Percentiles rank a stretch among this genome's conserved stretches.
Evolutionary conservation across 2,888 invertebrate genomes (phyloP).

Genomic region (Monochamus alternatus): DNA sequence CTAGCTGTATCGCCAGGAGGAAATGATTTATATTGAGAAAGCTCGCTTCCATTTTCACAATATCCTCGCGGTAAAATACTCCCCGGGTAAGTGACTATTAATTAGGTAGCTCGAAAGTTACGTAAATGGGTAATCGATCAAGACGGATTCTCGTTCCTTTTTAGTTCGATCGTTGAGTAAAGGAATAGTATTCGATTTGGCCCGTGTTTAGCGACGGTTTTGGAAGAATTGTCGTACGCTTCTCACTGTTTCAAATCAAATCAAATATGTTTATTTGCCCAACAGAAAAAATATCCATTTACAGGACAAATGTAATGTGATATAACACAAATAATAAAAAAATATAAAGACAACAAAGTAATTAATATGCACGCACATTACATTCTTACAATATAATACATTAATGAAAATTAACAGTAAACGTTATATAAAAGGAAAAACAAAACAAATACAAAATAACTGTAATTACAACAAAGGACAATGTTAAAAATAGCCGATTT

Average conservation of each 20-base stretch:
- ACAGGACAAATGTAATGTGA: no score
- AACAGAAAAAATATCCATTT: no score
- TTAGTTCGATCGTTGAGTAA: neutral
- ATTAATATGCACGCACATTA: no score
- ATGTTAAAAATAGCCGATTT: no score
- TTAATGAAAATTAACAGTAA: no score
- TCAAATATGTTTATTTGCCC: no score
- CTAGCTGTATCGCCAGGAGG: constrained; percentile 8
- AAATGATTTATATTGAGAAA: constrained; percentile 24
- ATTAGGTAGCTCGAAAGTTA: neutral
- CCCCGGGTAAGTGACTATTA: constrained; percentile 15
- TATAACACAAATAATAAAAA: no score
- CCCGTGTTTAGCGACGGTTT: neutral
- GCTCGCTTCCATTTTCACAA: constrained; percentile 15
- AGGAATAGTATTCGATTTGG: neutral
- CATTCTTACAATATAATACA: no score
- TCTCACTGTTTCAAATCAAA: neutral
- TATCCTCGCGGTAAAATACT: constrained; percentile 13
- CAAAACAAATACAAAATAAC: no score
- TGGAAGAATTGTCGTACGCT: neutral
- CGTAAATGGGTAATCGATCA: neutral
- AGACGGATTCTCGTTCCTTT: neutral
- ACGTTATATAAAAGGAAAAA: no score
- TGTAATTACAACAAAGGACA: no score
- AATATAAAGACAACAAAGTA: no score